Evolutionary conservation across 2,888 invertebrate species (phyloP).

Genomic region (Tryphoninae sp.): DNA sequence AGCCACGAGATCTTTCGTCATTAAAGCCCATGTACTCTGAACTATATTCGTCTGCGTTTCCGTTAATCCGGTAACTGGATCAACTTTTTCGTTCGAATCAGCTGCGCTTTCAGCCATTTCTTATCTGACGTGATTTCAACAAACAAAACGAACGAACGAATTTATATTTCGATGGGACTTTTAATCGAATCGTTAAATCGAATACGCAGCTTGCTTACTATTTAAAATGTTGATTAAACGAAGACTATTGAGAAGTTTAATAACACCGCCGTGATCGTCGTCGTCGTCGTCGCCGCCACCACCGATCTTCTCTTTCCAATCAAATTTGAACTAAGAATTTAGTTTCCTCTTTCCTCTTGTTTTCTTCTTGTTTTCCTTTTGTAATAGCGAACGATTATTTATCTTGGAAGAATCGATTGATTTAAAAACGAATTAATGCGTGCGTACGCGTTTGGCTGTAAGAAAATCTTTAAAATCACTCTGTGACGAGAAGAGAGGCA

Average conservation of each 20-base stretch:
- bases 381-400: too few relatives aligned
- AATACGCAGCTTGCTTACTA: conserved; percentile 1
- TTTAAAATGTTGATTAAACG: not conserved
- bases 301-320: too few relatives aligned
- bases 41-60: conserved; percentile 81
- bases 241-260: too few relatives aligned
- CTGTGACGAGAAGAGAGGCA: conserved; percentile 45
- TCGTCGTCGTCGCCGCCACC: too few relatives aligned
- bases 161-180: not conserved
- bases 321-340: too few relatives aligned
- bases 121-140: conserved; percentile 43
- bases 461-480: conserved; percentile 42
- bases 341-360: not conserved
- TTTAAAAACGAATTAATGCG: conserved; percentile 12
- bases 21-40: conserved; percentile 81
- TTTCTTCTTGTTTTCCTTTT: not conserved
- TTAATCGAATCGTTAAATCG: not conserved
- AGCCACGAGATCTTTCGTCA: conserved; percentile 81
- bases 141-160: conserved; percentile 9
- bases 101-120: conserved; percentile 75
- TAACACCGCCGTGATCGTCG: too few relatives aligned
- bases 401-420: not conserved
- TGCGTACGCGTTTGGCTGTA: not conserved
- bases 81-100: conserved; percentile 69
- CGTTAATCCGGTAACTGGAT: conserved; percentile 81